These are phyloP conservation scores for Nebria brevicollis DNA, from an alignment of 2,888 invertebrate species.

Conservation along the genomic window DNA sequence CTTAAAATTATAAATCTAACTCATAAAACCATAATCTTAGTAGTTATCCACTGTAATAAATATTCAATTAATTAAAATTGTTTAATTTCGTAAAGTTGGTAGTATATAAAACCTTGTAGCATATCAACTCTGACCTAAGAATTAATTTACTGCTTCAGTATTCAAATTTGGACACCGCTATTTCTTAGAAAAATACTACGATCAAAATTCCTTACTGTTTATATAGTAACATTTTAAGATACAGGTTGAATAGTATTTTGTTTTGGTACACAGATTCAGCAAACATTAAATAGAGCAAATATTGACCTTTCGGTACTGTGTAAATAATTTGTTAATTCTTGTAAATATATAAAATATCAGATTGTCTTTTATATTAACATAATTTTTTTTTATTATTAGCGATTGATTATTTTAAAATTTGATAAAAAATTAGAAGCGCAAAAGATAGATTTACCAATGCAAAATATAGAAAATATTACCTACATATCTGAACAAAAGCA, in stretches of 20 bases:
- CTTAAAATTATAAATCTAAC: too few relatives aligned
- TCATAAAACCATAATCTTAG: not conserved
- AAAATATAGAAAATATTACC: too few relatives aligned
- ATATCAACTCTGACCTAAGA: not conserved
- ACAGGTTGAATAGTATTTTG: not conserved
- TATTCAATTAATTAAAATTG: not conserved
- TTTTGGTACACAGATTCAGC: not conserved
- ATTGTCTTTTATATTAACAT: too few relatives aligned
- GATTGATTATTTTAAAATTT: too few relatives aligned
- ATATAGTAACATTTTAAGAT: not conserved
- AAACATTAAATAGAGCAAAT: too few relatives aligned
- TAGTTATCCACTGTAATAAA: not conserved
- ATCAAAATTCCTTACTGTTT: not conserved
- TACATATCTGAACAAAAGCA: too few relatives aligned
- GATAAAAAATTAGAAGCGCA: too few relatives aligned
- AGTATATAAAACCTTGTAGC: not conserved
- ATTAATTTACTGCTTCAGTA: not conserved
- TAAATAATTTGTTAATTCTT: too few relatives aligned
- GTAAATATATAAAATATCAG: too few relatives aligned
- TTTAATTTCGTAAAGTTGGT: not conserved
- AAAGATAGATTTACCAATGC: too few relatives aligned
- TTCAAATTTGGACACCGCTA: slow-evolving; percentile 1
- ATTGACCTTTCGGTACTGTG: too few relatives aligned
- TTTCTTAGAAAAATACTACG: not conserved
- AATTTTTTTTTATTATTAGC: too few relatives aligned